Evolutionary conservation across 2,888 invertebrate genomes (phyloP).

Genomic region (Eustalomyia histrio): DNA sequence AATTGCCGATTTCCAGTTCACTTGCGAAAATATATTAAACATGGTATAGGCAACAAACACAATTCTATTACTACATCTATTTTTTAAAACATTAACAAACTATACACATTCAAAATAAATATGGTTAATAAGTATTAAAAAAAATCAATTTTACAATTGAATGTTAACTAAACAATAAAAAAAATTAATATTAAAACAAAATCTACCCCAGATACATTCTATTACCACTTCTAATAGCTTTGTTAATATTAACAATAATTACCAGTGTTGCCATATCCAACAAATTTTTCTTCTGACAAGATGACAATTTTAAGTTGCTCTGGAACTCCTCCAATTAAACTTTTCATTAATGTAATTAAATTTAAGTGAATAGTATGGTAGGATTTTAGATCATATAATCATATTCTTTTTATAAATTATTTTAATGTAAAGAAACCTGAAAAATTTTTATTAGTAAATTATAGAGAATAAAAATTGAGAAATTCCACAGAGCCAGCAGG

Average conservation of each 20-base stretch:
- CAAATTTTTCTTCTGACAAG: no score
- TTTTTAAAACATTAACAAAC: background rate
- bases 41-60: conserved; percentile 3
- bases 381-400: no score
- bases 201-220: conserved; percentile 42
- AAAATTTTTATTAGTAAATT: no score
- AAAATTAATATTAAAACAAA: conserved; percentile 20
- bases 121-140: conserved; percentile 19
- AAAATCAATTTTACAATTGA: conserved; percentile 35
- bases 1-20: conserved; percentile 60
- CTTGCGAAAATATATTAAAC: conserved; percentile 37
- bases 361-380: no score
- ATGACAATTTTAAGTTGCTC: no score
- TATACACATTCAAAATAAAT: background rate
- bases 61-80: background rate
- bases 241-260: background rate
- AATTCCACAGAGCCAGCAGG: no score
- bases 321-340: no score
- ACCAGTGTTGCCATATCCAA: background rate
- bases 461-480: no score
- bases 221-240: conserved; percentile 14
- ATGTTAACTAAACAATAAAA: conserved; percentile 37
- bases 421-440: no score
- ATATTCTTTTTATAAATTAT: no score
- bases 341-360: no score